Evolutionary conservation across 2,888 invertebrate genomes (phyloP).

Genomic region (Galeruca laticollis): DNA sequence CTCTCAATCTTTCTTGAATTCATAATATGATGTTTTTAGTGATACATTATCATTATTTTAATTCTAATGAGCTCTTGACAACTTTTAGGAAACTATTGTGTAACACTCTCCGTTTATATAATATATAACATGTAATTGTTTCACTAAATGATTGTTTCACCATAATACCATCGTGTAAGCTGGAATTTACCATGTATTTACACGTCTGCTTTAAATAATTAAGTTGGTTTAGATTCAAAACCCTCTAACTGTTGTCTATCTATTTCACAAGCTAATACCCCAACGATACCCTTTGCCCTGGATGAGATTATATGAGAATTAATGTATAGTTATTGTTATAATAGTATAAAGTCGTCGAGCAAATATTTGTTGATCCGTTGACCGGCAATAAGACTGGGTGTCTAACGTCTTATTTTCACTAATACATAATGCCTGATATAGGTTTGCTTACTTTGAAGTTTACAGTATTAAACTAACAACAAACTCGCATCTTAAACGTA

Average conservation of each 20-base stretch:
- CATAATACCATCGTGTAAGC: no score
- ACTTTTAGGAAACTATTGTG: no score
- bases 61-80: no score
- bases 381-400: conserved; percentile 28
- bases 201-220: no score
- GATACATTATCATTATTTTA: no score
- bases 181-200: no score
- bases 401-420: conserved; percentile 39
- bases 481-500: conserved; percentile 20
- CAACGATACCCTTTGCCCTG: not conserved
- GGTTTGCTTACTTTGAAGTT: conserved; percentile 37
- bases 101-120: no score
- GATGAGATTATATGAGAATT: conserved; percentile 27
- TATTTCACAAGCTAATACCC: not conserved
- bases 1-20: no score
- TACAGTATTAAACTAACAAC: conserved; percentile 31
- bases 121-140: no score
- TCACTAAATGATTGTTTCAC: no score
- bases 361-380: conserved; percentile 36
- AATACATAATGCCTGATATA: conserved; percentile 41
- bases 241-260: not conserved
- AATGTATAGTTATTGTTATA: conserved; percentile 26
- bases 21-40: no score
- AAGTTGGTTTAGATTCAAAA: not conserved
- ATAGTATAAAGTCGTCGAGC: conserved; percentile 12